Conservation (phyloP, 2,888 invertebrate species). For the Nymphalis urticae region DNA sequence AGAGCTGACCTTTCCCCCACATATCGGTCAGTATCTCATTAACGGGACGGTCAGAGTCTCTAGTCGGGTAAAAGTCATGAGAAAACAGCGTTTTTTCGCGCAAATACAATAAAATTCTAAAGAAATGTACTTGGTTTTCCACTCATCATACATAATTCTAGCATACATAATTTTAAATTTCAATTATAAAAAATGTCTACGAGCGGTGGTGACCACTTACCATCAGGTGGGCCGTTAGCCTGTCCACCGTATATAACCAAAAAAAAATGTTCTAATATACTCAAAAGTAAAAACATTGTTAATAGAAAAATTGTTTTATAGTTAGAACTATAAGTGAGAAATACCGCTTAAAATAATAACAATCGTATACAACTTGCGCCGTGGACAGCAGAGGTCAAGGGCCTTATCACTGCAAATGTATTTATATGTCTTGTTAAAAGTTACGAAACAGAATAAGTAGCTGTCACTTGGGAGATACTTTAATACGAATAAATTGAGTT, state of each 20-base stretch:
- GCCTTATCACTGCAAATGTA: conserved; percentile 54
- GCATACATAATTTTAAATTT: no score
- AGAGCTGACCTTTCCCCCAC: conserved; percentile 66
- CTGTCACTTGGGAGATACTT: conserved; percentile 14
- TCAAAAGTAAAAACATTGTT: no score
- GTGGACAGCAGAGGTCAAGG: conserved; percentile 51
- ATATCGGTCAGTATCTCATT: conserved; percentile 77
- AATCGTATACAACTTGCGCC: conserved; percentile 37
- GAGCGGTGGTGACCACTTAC: no score
- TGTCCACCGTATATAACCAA: no score
- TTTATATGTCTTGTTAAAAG: conserved; percentile 36
- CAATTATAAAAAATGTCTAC: no score
- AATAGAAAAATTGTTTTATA: no score
- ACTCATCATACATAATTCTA: no score
- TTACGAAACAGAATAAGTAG: conserved; percentile 37
- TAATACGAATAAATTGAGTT: not conserved
- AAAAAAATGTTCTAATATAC: no score
- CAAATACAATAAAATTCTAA: no score
- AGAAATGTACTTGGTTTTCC: no score
- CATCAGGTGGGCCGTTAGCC: no score
- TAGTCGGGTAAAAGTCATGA: conserved; percentile 28
- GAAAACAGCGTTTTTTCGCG: not conserved
- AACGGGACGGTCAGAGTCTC: conserved; percentile 59
- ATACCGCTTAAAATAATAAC: not conserved
- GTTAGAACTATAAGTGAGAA: no score